Evolutionary conservation across 1,140 invertebrate species (phyloP).

Genomic region (Calephelis virginiensis): DNA sequence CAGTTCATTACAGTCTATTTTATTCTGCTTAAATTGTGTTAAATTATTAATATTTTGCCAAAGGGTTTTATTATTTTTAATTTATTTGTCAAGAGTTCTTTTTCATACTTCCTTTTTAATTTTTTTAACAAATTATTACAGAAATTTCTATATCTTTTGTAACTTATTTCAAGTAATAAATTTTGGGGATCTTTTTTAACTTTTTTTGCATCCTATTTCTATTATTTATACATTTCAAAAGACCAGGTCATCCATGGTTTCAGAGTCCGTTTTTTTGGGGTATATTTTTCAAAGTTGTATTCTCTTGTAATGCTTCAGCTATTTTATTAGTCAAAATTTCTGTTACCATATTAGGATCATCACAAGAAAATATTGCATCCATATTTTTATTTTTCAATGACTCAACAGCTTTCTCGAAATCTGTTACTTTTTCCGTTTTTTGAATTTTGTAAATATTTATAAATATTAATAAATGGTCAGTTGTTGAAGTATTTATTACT

Average conservation of each 20-base stretch:
- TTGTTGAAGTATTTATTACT: neutral
- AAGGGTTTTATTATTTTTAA: conserved; percentile 24
- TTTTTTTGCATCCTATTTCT: conserved; percentile 20
- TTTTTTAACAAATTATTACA: conserved; percentile 26
- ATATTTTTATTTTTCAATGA: too few relatives aligned
- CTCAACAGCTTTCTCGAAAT: conserved; percentile 7
- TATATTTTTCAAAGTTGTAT: neutral
- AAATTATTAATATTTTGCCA: conserved; percentile 30
- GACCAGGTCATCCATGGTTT: conserved; percentile 28
- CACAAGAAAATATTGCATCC: conserved; percentile 4
- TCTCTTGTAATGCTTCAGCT: conserved; percentile 9
- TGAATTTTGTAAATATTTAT: neutral
- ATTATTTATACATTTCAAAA: conserved; percentile 22
- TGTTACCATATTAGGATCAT: conserved; percentile 14
- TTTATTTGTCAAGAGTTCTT: neutral
- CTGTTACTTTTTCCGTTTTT: conserved; percentile 19
- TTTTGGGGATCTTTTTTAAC: conserved; percentile 15
- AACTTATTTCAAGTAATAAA: conserved; percentile 19
- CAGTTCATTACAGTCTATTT: too few relatives aligned
- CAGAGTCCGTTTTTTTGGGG: conserved; percentile 14
- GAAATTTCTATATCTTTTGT: conserved; percentile 23
- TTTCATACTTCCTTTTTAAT: conserved; percentile 19
- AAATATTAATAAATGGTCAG: conserved; percentile 1
- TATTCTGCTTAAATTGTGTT: conserved; percentile 17
- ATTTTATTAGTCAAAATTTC: conserved; percentile 16